Percentiles rank a stretch among this genome's conserved stretches.
These are phyloP conservation scores for Euura saliciscinereae DNA, from an alignment of 1,140 invertebrate genomes.

Conservation along the genomic window DNA sequence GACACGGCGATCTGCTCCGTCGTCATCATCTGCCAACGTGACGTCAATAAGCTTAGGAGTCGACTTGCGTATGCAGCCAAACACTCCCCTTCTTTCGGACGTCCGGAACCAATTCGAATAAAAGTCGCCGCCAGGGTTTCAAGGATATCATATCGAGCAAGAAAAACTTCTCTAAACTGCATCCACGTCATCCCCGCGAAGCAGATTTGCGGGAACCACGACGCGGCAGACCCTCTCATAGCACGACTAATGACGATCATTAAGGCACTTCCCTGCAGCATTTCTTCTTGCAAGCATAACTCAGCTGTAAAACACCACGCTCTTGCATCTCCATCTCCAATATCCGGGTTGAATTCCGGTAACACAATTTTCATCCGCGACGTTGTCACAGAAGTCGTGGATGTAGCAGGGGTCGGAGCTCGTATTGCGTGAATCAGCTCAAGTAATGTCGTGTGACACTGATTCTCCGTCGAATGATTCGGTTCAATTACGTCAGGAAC, in stretches of 20 bases:
- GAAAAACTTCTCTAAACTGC: conserved; percentile 24
- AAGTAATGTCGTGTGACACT: too few species aligned
- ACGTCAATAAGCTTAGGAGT: conserved; percentile 5
- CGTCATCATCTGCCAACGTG: conserved; percentile 10
- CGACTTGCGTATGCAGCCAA: conserved; percentile 3
- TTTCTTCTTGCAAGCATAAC: too few species aligned
- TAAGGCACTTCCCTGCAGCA: too few species aligned
- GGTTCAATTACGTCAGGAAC: too few species aligned
- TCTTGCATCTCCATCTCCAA: too few species aligned
- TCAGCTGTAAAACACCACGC: too few species aligned
- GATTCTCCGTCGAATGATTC: too few species aligned
- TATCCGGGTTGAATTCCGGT: too few species aligned
- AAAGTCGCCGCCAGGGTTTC: conserved; percentile 23
- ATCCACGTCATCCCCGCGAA: conserved; percentile 20
- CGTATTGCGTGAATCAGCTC: too few species aligned
- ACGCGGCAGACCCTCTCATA: conserved; percentile 16
- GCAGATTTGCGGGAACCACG: conserved; percentile 17
- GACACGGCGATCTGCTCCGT: conserved; percentile 22
- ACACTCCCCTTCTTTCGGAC: conserved; percentile 12
- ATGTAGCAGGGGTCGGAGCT: too few species aligned
- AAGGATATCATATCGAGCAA: conserved; percentile 12
- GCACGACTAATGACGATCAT: conserved; percentile 1
- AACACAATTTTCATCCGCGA: too few species aligned
- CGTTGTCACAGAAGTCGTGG: too few species aligned
- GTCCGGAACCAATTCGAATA: conserved; percentile 12